These are phyloP conservation scores for Notothenia coriiceps DNA, from an alignment of 2,113 vertebrate species.

Conservation along the genomic window DNA sequence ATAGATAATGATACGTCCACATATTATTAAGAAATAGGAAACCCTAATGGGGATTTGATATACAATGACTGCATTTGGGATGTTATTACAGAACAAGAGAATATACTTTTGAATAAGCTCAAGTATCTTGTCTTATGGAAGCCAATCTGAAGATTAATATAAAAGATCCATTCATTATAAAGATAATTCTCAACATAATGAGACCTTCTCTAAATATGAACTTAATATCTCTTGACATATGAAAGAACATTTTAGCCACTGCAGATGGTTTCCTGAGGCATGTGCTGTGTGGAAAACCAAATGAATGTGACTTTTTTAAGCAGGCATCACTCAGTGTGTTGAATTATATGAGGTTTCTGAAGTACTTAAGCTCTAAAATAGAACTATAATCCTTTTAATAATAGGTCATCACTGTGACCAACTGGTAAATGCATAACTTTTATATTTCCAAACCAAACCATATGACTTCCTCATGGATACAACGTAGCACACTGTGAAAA, in stretches of 20 bases:
- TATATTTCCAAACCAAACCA: background rate
- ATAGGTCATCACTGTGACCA: background rate
- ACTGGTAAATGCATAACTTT: background rate
- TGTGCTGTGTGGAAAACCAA: background rate
- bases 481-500: background rate
- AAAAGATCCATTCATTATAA: too few relatives aligned
- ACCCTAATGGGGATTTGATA: background rate
- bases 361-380: background rate
- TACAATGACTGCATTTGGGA: background rate
- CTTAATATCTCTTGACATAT: constrained; percentile 29
- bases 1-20: background rate
- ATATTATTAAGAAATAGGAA: background rate
- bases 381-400: background rate
- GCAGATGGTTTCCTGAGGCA: background rate
- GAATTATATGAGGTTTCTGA: background rate
- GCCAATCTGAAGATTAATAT: too few relatives aligned
- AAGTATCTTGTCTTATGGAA: too few relatives aligned
- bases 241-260: constrained; percentile 23
- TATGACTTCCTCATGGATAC: background rate
- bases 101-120: background rate
- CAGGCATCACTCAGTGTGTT: background rate
- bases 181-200: too few relatives aligned
- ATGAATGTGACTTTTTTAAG: background rate
- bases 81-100: background rate
- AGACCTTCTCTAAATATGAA: too few relatives aligned